Percentiles rank a stretch among this genome's conserved stretches.
These are phyloP conservation scores for Onychostoma macrolepis DNA, from an alignment of 2,113 vertebrate genomes.

Conservation along the genomic window DNA sequence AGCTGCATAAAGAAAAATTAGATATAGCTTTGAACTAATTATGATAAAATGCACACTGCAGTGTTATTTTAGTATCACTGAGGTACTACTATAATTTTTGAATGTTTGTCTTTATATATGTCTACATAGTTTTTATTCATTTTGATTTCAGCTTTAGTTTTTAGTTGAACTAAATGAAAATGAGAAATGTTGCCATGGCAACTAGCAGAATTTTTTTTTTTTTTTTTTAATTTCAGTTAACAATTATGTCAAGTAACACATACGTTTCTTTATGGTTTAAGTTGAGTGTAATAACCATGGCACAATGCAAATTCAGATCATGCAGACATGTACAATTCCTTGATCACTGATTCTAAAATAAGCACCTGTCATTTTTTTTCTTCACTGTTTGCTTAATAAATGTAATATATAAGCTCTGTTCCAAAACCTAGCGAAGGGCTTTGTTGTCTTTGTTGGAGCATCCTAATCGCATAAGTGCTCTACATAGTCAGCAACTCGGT, in stretches of 20 bases:
- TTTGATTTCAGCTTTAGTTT: neutral
- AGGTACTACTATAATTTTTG: no score
- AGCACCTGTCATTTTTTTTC: neutral
- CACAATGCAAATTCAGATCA: neutral
- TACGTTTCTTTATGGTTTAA: neutral
- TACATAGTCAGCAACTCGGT: neutral
- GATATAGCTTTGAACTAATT: neutral
- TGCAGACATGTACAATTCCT: neutral
- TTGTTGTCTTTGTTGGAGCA: neutral
- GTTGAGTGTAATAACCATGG: neutral
- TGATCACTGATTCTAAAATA: neutral
- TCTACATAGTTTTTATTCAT: neutral
- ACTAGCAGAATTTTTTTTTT: neutral
- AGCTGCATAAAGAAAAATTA: neutral
- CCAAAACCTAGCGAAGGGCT: neutral
- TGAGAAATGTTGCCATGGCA: neutral
- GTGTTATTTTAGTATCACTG: neutral
- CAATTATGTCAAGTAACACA: neutral
- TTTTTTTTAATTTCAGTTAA: neutral
- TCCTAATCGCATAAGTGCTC: neutral
- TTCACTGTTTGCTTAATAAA: neutral
- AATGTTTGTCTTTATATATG: neutral
- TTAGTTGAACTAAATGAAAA: neutral
- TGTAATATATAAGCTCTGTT: neutral
- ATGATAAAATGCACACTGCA: neutral